A percentile compares a stretch with the other conserved stretches of the same genome.
Evolutionary conservation across 2,113 vertebrate species (phyloP).

Genomic region (Scortum barcoo): DNA sequence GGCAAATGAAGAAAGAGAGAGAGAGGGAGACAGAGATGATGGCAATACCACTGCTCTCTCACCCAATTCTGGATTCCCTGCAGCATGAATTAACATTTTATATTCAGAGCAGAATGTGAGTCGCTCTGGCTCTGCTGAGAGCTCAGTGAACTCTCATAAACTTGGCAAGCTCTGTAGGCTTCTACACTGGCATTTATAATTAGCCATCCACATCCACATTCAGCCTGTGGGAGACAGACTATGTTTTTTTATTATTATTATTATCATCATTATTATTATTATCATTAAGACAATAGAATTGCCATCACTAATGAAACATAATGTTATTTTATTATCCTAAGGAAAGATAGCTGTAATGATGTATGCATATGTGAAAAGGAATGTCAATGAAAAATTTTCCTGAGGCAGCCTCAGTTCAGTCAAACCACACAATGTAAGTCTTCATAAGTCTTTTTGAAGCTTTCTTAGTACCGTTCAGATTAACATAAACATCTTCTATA

Average conservation of each 20-base stretch:
- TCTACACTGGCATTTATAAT: slow-evolving; percentile 77
- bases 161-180: slow-evolving; percentile 78
- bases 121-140: slow-evolving; percentile 74
- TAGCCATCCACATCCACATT: slow-evolving; percentile 65
- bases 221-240: slow-evolving; percentile 56
- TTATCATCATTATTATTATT: slow-evolving; percentile 10
- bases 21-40: slow-evolving; percentile 31
- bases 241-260: slow-evolving; percentile 48
- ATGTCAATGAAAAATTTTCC: slow-evolving; percentile 6
- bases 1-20: slow-evolving; percentile 35
- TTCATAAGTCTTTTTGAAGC: slow-evolving; percentile 18
- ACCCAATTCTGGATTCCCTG: slow-evolving; percentile 75
- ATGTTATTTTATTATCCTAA: neutral
- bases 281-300: slow-evolving; percentile 40
- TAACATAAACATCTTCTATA: neutral
- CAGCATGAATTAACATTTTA: slow-evolving; percentile 85
- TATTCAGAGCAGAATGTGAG: slow-evolving; percentile 79
- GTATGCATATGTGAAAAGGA: neutral
- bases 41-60: slow-evolving; percentile 69
- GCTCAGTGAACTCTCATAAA: slow-evolving; percentile 81
- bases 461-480: neutral
- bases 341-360: neutral
- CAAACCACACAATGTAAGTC: slow-evolving; percentile 1
- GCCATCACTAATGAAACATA: neutral
- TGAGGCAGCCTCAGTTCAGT: neutral